These are phyloP conservation scores for Gymnogyps californianus DNA, from an alignment of 2,113 vertebrate species.

Conservation along the genomic window DNA sequence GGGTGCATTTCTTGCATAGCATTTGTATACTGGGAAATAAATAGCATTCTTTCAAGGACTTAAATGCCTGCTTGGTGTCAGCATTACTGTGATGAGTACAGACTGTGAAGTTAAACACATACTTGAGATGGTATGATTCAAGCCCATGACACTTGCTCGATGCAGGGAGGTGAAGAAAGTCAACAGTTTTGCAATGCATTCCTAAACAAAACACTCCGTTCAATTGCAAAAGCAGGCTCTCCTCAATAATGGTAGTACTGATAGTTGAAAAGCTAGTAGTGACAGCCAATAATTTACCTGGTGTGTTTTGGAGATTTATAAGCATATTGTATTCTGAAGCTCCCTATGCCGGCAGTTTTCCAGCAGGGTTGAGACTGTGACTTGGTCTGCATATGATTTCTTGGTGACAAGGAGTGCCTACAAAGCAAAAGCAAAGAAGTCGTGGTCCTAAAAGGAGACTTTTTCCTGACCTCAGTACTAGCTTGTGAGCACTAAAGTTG, in stretches of 20 bases:
- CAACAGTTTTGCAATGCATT: background rate
- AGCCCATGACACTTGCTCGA: background rate
- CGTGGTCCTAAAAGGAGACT: background rate
- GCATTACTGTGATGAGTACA: background rate
- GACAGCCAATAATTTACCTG: background rate
- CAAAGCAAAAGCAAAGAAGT: background rate
- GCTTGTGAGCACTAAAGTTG: background rate
- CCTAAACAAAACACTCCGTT: background rate
- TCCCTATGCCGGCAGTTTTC: background rate
- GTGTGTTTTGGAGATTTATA: background rate
- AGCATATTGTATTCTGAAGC: background rate
- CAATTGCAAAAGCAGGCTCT: background rate
- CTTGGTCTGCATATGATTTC: background rate
- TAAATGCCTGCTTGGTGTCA: background rate
- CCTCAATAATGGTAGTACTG: background rate
- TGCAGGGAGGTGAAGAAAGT: background rate
- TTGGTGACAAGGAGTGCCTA: background rate
- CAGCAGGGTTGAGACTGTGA: background rate
- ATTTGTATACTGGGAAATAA: background rate
- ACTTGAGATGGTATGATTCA: background rate
- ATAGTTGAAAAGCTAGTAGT: background rate
- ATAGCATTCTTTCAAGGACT: background rate
- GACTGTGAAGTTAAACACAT: fast-evolving
- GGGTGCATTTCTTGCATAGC: background rate
- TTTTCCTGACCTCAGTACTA: background rate